phyloP scores from a whole-genome alignment of 2,888 invertebrate species.

The Meiosimyza decipiens region DNA sequence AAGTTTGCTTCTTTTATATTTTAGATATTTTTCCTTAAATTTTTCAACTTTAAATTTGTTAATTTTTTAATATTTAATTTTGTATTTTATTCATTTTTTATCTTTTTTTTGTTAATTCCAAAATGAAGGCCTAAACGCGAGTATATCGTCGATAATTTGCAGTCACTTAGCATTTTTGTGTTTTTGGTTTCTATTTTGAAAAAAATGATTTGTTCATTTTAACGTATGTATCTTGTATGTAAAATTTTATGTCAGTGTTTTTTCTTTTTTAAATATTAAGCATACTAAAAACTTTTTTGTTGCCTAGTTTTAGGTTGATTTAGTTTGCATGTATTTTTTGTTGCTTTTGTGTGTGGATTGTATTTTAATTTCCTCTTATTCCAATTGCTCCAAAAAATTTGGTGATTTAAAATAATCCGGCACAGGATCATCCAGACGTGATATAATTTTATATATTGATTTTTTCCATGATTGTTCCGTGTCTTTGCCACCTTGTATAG shows the following conservation, averaged over 20 bases:
- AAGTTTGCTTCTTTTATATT: constrained; percentile 4
- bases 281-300: constrained; percentile 21
- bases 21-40: constrained; percentile 24
- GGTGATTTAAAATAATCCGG: constrained; percentile 99
- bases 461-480: constrained; percentile 99
- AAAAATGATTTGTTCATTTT: not conserved
- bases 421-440: constrained; percentile 97
- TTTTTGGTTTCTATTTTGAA: constrained; percentile 51
- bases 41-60: constrained; percentile 26
- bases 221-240: constrained; percentile 5
- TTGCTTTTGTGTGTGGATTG: constrained; percentile 40
- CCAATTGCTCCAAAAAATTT: constrained; percentile 98
- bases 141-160: constrained; percentile 60
- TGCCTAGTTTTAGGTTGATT: constrained; percentile 40
- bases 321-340: constrained; percentile 30
- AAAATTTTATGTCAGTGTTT: not conserved
- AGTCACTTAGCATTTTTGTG: constrained; percentile 26
- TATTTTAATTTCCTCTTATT: constrained; percentile 69
- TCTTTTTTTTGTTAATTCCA: constrained; percentile 64
- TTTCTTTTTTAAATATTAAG: too few relatives aligned
- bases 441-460: constrained; percentile 99
- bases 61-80: constrained; percentile 10
- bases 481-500: constrained; percentile 96
- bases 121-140: constrained; percentile 77
- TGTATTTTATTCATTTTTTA: constrained; percentile 46